phyloP scores from a whole-genome alignment of 2,888 invertebrate genomes.

The Yponomeuta cagnagella region DNA sequence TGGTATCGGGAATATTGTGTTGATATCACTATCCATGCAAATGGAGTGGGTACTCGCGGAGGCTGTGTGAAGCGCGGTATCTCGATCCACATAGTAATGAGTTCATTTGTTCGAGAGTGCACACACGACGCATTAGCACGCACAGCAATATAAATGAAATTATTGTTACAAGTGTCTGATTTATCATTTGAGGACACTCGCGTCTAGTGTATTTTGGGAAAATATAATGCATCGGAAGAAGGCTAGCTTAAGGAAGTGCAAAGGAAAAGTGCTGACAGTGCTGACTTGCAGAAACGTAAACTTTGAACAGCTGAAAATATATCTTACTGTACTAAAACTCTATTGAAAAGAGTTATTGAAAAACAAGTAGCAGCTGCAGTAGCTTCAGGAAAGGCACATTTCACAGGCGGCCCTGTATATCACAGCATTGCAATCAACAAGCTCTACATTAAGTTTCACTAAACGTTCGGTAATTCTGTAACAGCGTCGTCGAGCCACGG shows the following conservation, averaged over 20 bases:
- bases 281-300: too few relatives aligned
- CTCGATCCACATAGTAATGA: background rate
- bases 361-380: too few relatives aligned
- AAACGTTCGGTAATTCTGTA: constrained; percentile 34
- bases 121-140: background rate
- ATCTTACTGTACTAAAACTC: too few relatives aligned
- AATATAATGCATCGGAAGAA: background rate
- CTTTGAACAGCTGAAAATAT: too few relatives aligned
- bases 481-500: constrained; percentile 21
- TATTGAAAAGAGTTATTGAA: too few relatives aligned
- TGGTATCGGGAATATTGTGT: constrained; percentile 5
- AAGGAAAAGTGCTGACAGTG: background rate
- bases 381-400: too few relatives aligned
- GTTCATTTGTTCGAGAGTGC: background rate
- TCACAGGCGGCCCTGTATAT: constrained; percentile 10
- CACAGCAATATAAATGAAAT: background rate
- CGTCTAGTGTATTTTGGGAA: background rate
- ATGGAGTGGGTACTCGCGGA: constrained; percentile 19
- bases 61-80: constrained; percentile 24
- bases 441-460: constrained; percentile 45
- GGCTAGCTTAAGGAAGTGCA: background rate
- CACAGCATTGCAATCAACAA: constrained; percentile 32
- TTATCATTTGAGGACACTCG: background rate
- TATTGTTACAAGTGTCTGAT: background rate
- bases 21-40: constrained; percentile 21